phyloP scores from a whole-genome alignment of 2,888 invertebrate species.

The Melikaiella ostensackeni region DNA sequence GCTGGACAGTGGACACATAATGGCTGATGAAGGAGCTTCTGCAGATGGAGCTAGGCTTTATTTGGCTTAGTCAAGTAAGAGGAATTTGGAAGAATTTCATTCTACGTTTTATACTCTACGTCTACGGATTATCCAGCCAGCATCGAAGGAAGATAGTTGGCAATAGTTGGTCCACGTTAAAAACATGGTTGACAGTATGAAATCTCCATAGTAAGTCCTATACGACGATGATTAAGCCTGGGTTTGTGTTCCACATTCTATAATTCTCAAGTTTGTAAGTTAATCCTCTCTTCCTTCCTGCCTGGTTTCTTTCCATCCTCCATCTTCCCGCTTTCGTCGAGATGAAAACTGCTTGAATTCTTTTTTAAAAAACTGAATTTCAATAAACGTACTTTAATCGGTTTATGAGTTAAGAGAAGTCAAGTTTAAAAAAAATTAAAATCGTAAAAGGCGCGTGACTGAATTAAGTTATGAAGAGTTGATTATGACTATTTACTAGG shows the following conservation, averaged over 20 bases:
- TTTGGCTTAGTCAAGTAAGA: slow-evolving; percentile 5
- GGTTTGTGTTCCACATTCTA: slow-evolving; percentile 21
- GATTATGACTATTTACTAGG: too few species aligned
- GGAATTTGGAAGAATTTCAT: slow-evolving; percentile 9
- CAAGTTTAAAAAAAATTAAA: background rate
- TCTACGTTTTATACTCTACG: background rate
- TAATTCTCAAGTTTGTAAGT: slow-evolving; percentile 14
- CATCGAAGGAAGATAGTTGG: background rate
- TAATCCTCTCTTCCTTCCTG: background rate
- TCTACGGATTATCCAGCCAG: background rate
- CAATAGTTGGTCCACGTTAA: background rate
- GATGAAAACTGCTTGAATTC: slow-evolving; percentile 12
- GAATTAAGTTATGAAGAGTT: too few species aligned
- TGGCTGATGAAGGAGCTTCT: slow-evolving; percentile 23
- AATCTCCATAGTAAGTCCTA: background rate
- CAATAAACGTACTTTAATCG: slow-evolving; percentile 7
- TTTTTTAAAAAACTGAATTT: slow-evolving; percentile 12
- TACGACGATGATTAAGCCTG: background rate
- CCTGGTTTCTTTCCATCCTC: background rate
- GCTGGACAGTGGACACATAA: slow-evolving; percentile 1
- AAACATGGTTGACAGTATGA: background rate
- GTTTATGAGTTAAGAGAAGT: background rate
- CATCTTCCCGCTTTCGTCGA: slow-evolving; percentile 10
- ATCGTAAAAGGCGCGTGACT: too few species aligned
- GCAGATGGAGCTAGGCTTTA: slow-evolving; percentile 17